Evolutionary conservation across 2,113 vertebrate species (phyloP).

Genomic region (Oncorhynchus tshawytscha): DNA sequence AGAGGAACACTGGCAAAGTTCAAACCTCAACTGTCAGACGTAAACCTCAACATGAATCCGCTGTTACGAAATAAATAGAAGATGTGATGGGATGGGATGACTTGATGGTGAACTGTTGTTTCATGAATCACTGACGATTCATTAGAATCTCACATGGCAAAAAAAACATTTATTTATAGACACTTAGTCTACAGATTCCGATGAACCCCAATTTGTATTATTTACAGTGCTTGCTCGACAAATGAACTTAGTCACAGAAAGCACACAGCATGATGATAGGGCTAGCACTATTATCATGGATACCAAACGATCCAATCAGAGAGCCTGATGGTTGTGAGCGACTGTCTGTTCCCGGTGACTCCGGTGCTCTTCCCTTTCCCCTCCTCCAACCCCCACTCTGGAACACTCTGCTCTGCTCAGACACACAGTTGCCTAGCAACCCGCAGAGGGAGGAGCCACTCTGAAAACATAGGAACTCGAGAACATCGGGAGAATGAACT

Average conservation of each 20-base stretch:
- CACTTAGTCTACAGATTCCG: too few species aligned
- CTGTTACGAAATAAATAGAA: neutral
- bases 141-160: too few species aligned
- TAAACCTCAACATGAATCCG: neutral
- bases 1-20: neutral
- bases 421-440: constrained; percentile 66
- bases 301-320: constrained; percentile 52
- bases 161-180: too few species aligned
- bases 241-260: too few species aligned
- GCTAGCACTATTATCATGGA: constrained; percentile 48
- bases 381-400: constrained; percentile 57
- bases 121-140: too few species aligned
- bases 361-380: constrained; percentile 45
- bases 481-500: constrained; percentile 47
- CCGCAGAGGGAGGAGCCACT: constrained; percentile 33
- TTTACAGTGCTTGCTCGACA: too few species aligned
- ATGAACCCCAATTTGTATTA: too few species aligned
- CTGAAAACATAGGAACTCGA: constrained; percentile 47
- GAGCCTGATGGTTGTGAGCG: constrained; percentile 25
- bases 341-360: constrained; percentile 62
- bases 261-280: constrained; percentile 39
- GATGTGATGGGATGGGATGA: too few species aligned
- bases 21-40: neutral
- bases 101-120: too few species aligned
- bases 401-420: constrained; percentile 33